Evolutionary conservation across 2,888 invertebrate species (phyloP).

Genomic region (Anodontia alba): DNA sequence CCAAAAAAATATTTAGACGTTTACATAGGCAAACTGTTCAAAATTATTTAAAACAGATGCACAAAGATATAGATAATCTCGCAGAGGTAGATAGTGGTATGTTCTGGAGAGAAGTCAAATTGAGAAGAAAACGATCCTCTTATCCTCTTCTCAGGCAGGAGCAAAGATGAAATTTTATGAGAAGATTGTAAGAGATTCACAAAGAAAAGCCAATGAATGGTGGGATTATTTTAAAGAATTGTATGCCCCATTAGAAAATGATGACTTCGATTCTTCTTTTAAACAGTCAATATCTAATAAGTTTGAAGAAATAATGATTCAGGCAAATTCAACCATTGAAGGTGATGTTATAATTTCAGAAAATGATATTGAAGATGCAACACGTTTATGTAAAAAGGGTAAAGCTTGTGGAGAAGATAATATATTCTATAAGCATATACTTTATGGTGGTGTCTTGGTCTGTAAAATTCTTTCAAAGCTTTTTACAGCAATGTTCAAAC

Average conservation of each 20-base stretch:
- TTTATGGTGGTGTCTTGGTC: not conserved
- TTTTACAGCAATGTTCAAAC: conserved; percentile 17
- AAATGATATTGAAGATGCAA: not conserved
- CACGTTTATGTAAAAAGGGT: not conserved
- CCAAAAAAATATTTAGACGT: too few relatives aligned
- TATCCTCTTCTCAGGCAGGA: too few relatives aligned
- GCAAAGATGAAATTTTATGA: too few relatives aligned
- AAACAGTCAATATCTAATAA: not conserved
- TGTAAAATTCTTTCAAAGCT: too few relatives aligned
- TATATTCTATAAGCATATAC: conserved; percentile 26
- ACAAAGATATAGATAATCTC: too few relatives aligned
- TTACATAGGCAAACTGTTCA: too few relatives aligned
- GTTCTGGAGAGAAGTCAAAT: too few relatives aligned
- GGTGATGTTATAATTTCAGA: not conserved
- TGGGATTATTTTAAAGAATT: conserved; percentile 4
- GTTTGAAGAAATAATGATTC: not conserved
- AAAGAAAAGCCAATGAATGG: conserved; percentile 9
- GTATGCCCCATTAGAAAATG: not conserved
- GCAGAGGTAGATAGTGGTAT: too few relatives aligned
- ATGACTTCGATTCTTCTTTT: not conserved
- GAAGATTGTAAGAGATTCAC: not conserved
- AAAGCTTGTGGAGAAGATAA: conserved; percentile 8
- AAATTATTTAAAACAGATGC: too few relatives aligned
- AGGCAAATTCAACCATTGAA: not conserved
- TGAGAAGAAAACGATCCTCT: too few relatives aligned